Evolutionary conservation across 2,113 vertebrate genomes (phyloP), one percentile per base, ranked within the genome.

Genomic region (Pygoscelis antarcticus): DNA sequence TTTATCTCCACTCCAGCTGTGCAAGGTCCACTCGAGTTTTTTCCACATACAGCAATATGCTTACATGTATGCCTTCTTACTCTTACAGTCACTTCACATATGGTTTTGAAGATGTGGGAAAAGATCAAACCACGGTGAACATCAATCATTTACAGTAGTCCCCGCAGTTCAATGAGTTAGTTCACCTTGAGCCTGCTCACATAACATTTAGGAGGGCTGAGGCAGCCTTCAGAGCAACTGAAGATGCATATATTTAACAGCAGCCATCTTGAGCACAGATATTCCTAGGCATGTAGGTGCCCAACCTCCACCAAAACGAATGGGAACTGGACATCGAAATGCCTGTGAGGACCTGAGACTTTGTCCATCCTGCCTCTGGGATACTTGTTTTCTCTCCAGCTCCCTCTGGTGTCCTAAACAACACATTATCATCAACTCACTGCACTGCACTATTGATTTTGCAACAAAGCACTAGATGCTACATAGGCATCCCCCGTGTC

Each of bases 401-500:
- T 93, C 82, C 58, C 65, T 66, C 93, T 89, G 13, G 71, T 74
- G 64, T 52, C 76, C 55, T 70, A 52, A n/a, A 65, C 11, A 83
- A 68, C 2, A 0, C 34, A 62, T 10, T 54, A 70, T 22, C 42
- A 74, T 18, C 17, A 66, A 52, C 38, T 81, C 42, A 30, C 29
- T 25, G 8, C 32, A 55, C 55, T 11, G 20, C 18, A 55, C 7
- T 30, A 30, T 2, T 13, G 14, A 29, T 86, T 83, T 75, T 51
- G 17, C 65, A 83, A 19, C 17, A 82, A n/a, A 18, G 32, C 20
- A 40, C 29, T 61, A 36, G n/a, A 46, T 21, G 29, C 32, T 61
- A 40, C 7, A 16, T 9, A 62, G 34, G 22, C 20, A 75, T 30
- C 1, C 8, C 21, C 10, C 1, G 1, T 30, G 40, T 1, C 58